Evolutionary conservation across 1,140 invertebrate genomes (phyloP).

Genomic region (Leptinotarsa defecta): DNA sequence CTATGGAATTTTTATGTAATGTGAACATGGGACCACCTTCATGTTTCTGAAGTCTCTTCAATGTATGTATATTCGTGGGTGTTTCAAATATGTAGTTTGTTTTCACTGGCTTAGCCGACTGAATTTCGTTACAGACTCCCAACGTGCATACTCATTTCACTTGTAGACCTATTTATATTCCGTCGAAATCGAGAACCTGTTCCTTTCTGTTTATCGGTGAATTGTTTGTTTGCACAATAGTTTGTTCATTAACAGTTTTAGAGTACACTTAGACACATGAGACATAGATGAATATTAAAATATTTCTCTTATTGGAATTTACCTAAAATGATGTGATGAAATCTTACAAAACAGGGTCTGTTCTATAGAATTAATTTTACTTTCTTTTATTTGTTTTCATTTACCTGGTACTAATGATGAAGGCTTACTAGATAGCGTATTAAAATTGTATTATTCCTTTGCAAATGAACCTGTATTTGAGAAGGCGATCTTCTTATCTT

Average conservation of each 20-base stretch:
- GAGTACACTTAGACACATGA: not conserved
- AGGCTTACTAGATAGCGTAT: too few relatives aligned
- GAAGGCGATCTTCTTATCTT: too few relatives aligned
- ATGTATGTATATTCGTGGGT: conserved; percentile 43
- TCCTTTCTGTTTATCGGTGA: conserved; percentile 1
- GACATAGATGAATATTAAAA: not conserved
- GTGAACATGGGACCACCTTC: conserved; percentile 42
- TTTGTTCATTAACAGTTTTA: conserved; percentile 6
- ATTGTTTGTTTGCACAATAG: conserved; percentile 8
- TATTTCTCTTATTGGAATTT: too few relatives aligned
- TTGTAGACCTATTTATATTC: conserved; percentile 18
- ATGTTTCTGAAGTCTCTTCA: conserved; percentile 40
- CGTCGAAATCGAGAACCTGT: conserved; percentile 5
- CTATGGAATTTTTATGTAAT: conserved; percentile 44
- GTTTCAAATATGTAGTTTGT: conserved; percentile 38
- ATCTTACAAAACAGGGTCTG: too few relatives aligned
- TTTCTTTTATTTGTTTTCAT: too few relatives aligned
- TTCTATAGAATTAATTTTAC: too few relatives aligned
- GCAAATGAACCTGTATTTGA: too few relatives aligned
- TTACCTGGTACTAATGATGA: too few relatives aligned
- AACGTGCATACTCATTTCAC: conserved; percentile 11
- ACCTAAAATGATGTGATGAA: too few relatives aligned
- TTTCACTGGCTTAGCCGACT: conserved; percentile 32
- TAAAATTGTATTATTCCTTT: too few relatives aligned
- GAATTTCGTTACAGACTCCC: conserved; percentile 29